phyloP scores from a whole-genome alignment of 1,140 invertebrate genomes.

The Drosophila equinoxialis region DNA sequence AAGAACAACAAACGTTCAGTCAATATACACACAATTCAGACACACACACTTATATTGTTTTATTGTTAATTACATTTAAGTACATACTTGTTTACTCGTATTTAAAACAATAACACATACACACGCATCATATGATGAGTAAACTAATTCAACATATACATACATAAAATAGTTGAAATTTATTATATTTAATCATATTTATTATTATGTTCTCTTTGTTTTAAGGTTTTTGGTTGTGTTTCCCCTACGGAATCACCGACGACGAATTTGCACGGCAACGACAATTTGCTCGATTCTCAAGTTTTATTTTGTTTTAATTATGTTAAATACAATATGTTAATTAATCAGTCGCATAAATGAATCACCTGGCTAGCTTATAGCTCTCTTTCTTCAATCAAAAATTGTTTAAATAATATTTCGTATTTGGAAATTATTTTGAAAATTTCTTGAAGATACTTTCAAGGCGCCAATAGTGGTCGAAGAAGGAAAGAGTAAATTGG shows the following conservation, averaged over 20 bases:
- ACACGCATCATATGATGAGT: not conserved
- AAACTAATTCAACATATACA: slow-evolving; percentile 2
- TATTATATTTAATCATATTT: not conserved
- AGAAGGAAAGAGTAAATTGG: not conserved
- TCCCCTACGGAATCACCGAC: slow-evolving; percentile 39
- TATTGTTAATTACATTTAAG: not conserved
- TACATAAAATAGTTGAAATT: slow-evolving; percentile 4
- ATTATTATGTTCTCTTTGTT: not conserved
- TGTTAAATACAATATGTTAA: slow-evolving; percentile 71
- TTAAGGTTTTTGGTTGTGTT: not conserved
- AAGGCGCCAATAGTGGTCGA: not conserved
- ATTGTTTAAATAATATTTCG: not conserved
- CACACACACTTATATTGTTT: not conserved
- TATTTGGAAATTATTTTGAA: not conserved
- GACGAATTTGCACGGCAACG: slow-evolving; percentile 12
- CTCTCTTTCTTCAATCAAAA: slow-evolving; percentile 17
- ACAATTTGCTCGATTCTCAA: slow-evolving; percentile 26
- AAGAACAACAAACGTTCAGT: not conserved
- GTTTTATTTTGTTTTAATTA: slow-evolving; percentile 45
- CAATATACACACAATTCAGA: slow-evolving; percentile 10
- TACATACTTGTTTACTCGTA: not conserved
- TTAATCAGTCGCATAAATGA: slow-evolving; percentile 81
- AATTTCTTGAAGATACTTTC: not conserved
- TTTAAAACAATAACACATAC: not conserved
- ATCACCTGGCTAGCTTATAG: slow-evolving; percentile 67